phyloP scores from a whole-genome alignment of 2,888 invertebrate species.

The Kuschelorhynchus macadamiae region DNA sequence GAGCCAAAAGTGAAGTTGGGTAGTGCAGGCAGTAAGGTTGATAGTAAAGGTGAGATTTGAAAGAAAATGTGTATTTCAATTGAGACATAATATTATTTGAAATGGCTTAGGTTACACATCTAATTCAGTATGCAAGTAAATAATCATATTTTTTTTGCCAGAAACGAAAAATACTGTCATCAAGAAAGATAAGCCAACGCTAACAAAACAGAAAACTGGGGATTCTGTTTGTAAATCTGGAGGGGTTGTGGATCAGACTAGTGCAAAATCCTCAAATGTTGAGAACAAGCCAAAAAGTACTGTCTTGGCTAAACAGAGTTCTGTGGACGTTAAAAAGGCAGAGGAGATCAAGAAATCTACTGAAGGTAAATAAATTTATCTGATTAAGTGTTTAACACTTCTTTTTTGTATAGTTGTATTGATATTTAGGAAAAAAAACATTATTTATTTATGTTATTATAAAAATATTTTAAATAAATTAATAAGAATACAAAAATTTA shows the following conservation, averaged over 20 bases:
- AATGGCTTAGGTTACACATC: too few relatives aligned
- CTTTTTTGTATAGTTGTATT: too few relatives aligned
- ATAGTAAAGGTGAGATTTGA: slow-evolving; percentile 7
- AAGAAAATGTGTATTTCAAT: too few relatives aligned
- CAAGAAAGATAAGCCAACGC: slow-evolving; percentile 31
- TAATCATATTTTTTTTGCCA: not conserved
- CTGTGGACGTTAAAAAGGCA: not conserved
- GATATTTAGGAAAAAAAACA: too few relatives aligned
- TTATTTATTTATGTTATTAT: too few relatives aligned
- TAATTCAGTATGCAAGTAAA: too few relatives aligned
- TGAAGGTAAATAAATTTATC: too few relatives aligned
- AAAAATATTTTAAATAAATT: too few relatives aligned
- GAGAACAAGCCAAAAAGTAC: slow-evolving; percentile 2
- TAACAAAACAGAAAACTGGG: slow-evolving; percentile 22
- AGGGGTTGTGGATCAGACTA: not conserved
- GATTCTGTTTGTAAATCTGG: slow-evolving; percentile 33
- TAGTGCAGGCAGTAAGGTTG: slow-evolving; percentile 4
- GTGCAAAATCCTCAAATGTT: not conserved
- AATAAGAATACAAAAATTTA: too few relatives aligned
- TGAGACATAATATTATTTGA: too few relatives aligned
- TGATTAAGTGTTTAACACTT: too few relatives aligned
- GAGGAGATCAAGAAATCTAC: too few relatives aligned
- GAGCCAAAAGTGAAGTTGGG: slow-evolving; percentile 32
- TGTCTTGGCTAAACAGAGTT: slow-evolving; percentile 1
- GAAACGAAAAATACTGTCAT: slow-evolving; percentile 3